Evolutionary conservation across 2,888 invertebrate genomes (phyloP), one percentile per base, ranked within the genome.

Genomic region (Melanostoma scalare): DNA sequence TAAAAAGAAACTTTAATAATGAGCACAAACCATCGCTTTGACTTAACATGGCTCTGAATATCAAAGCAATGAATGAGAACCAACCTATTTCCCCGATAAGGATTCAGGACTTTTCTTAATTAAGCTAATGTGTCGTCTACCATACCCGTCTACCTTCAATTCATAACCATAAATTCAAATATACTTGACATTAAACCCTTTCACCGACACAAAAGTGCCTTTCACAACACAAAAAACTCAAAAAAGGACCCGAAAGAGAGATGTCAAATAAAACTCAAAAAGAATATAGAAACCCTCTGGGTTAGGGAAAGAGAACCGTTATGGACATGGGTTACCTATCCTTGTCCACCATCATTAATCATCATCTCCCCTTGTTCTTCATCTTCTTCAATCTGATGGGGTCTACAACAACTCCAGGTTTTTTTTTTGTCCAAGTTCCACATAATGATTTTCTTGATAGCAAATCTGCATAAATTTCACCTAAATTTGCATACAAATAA

Each of bases 401-500:
- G 20, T 20, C 35, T 6, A 20, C 4, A 10, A 2, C 5, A 60
- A 33, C 46, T 48, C 46, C 1, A 0, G 42, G 42, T 35, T 53
- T 20, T n/a, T 3, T 35, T 33, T 38, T 58, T 50, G 35, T 58
- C 36, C 42, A 52, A 61, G 63, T 82, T 82, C 67, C 40, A 69
- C 58, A 73, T 79, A 84, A 84, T 84, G 84, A 79, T 79, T 84
- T 78, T 79, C 79, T 79, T 84, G 85, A 77, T 82, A 82, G 74
- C 77, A 77, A 87, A 87, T 88, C 86, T 86, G 78, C 87, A 88
- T 87, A 87, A 87, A 88, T 86, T 86, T 85, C 86, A 85, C 86
- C 85, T 87, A 86, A 87, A 88, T 88, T 88, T 87, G 86, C 87
- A 87, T 87, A 87, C 86, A 88, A 88, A 87, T 87, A 88, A 87